Evolutionary conservation across 1,140 invertebrate genomes (phyloP).

Genomic region (Orussus abietinus): DNA sequence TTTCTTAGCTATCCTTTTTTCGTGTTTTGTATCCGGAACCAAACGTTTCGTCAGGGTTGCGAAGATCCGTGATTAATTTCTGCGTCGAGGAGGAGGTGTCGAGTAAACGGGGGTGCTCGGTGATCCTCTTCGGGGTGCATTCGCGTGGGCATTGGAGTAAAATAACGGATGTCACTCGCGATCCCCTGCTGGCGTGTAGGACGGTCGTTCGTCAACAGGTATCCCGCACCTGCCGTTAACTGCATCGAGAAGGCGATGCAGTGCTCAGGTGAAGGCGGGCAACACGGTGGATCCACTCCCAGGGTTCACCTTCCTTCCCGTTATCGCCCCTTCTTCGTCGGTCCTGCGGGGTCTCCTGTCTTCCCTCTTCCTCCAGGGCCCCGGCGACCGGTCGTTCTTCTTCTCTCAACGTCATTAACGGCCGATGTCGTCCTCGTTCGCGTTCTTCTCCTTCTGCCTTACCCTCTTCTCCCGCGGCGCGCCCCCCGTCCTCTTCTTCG

Average conservation of each 20-base stretch:
- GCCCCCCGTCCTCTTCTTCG: conserved; percentile 15
- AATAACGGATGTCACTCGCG: too few species aligned
- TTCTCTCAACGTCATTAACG: conserved; percentile 14
- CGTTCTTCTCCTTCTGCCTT: conserved; percentile 19
- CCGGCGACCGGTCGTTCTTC: conserved; percentile 12
- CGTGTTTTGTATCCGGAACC: too few species aligned
- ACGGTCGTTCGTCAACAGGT: conserved; percentile 26
- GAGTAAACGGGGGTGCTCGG: too few species aligned
- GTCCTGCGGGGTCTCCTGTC: conserved; percentile 18
- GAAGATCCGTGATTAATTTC: too few species aligned
- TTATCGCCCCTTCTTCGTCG: conserved; percentile 20
- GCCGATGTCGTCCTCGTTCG: conserved; percentile 11
- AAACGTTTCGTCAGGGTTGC: too few species aligned
- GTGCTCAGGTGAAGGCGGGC: too few species aligned
- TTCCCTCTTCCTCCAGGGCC: conserved; percentile 14
- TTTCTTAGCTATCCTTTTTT: too few species aligned
- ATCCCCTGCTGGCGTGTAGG: too few species aligned
- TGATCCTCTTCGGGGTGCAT: too few species aligned
- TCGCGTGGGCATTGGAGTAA: too few species aligned
- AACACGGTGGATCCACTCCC: too few species aligned
- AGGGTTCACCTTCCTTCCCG: conserved; percentile 9
- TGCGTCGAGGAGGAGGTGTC: background rate
- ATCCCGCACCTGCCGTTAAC: conserved; percentile 26
- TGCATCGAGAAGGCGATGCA: conserved; percentile 23
- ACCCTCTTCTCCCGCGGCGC: conserved; percentile 10